phyloP scores from a whole-genome alignment of 1,140 invertebrate species.

The Pollicipes pollicipes region DNA sequence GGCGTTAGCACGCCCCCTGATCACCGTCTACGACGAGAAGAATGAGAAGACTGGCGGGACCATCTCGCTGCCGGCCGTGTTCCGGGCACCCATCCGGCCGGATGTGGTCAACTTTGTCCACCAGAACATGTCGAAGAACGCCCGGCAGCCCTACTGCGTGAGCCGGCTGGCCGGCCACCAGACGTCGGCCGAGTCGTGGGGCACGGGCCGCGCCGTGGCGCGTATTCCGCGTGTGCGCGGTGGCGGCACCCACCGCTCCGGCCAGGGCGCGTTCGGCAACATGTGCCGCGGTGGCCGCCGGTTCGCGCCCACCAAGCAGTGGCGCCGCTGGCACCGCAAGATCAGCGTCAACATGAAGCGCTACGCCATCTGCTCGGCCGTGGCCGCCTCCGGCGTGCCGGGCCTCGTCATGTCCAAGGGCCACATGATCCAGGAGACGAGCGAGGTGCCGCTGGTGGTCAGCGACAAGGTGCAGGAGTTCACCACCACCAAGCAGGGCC shows the following conservation, averaged over 20 bases:
- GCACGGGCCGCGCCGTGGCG: constrained; percentile 97
- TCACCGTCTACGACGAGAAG: constrained; percentile 4
- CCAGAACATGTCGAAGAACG: constrained; percentile 87
- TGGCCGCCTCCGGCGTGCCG: constrained; percentile 90
- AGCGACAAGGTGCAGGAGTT: constrained; percentile 88
- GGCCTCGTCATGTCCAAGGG: constrained; percentile 90
- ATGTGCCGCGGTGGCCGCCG: constrained; percentile 99
- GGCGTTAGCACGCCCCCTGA: constrained; percentile 1
- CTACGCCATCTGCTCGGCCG: constrained; percentile 86
- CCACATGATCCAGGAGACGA: constrained; percentile 16
- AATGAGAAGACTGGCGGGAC: not conserved
- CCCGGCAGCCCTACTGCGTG: constrained; percentile 92
- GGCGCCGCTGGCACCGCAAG: constrained; percentile 91
- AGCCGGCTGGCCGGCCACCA: constrained; percentile 95
- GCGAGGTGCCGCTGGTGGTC: constrained; percentile 62
- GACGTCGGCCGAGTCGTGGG: constrained; percentile 99
- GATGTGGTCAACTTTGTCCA: constrained; percentile 97
- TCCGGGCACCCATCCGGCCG: constrained; percentile 91
- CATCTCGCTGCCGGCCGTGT: constrained; percentile 78
- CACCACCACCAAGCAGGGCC: constrained; percentile 91
- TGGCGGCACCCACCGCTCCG: constrained; percentile 97
- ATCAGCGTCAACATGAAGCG: constrained; percentile 92
- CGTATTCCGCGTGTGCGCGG: constrained; percentile 99
- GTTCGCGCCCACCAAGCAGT: constrained; percentile 97
- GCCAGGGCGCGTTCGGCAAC: constrained; percentile 99